Evolutionary conservation across 2,113 vertebrate genomes (phyloP), one percentile per base, ranked within the genome.

Genomic region (Alouatta palliata): DNA sequence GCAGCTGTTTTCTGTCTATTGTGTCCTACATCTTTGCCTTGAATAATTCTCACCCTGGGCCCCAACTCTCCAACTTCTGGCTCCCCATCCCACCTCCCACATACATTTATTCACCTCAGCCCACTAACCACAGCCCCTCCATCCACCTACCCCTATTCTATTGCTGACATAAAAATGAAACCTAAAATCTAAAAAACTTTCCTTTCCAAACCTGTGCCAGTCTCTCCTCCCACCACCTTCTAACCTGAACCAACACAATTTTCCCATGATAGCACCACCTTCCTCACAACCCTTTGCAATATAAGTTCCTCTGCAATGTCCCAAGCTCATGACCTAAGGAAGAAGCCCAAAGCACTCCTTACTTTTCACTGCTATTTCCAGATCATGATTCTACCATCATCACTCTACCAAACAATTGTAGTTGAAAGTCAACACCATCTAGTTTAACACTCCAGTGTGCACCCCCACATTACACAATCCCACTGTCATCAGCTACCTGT

Each of bases 371-470:
- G 16, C 3, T 10, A 0, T n/a, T 52, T 81, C 40, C 77, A 35
- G 73, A 21, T 17, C 1, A 3, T 2, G 43, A 25, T 16, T 66
- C 19, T 17, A 45, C 37, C 40, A 10, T 3, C 35, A 21, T 19
- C 64, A 3, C 14, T 70, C 79, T 6, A 6, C 54, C 30, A 27
- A 35, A 14, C 7, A 40, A 17, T 6, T 80, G 20, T n/a, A 25
- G 40, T 4, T 12, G 9, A n/a, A 14, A 64, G 7, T 37, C 40
- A 66, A 1, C 14, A 9, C 8, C n/a, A 19, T 0, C 0, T 11
- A 13, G 16, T 3, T 8, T 16, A 20, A 64, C 61, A 14, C 30
- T 32, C 12, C 61, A 64, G 27, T 64, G 61, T 64, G 27, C 27
- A 64, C 27, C 27, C 61, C 61, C 27, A 30, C 8, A 6, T 17